Percentiles rank a stretch among this genome's conserved stretches.
These are phyloP conservation scores for Sialia sialis DNA, from an alignment of 2,113 vertebrate species.

Conservation along the genomic window DNA sequence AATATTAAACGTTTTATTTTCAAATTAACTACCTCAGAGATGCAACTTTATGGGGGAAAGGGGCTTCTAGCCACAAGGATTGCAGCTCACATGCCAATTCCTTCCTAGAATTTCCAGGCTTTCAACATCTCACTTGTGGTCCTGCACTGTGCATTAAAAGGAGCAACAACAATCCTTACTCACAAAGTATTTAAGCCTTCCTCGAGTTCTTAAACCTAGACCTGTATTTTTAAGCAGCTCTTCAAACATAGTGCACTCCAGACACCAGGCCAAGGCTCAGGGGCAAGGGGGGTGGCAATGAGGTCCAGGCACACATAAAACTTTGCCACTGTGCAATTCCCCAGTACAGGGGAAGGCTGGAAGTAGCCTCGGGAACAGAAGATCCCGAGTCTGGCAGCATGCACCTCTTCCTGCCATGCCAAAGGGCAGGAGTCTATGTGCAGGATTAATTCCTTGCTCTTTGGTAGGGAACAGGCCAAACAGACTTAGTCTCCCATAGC, in stretches of 20 bases:
- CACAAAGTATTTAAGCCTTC: neutral
- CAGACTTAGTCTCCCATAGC: neutral
- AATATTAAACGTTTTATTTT: conserved; percentile 26
- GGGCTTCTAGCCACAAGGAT: neutral
- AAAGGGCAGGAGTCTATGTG: neutral
- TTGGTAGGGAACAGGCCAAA: neutral
- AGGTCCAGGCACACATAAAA: neutral
- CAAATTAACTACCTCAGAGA: neutral
- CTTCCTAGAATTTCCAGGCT: neutral
- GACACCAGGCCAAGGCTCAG: neutral
- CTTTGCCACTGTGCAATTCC: neutral
- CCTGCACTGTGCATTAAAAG: neutral
- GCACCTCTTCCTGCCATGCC: neutral
- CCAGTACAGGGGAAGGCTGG: neutral
- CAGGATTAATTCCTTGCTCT: neutral
- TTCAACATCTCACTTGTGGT: neutral
- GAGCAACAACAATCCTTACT: neutral
- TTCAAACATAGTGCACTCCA: neutral
- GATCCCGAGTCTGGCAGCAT: neutral
- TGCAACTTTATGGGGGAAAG: neutral
- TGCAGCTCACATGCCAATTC: neutral
- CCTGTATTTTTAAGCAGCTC: neutral
- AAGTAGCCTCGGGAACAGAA: neutral
- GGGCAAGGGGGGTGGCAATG: neutral
- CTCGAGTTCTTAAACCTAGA: neutral